phyloP scores from a whole-genome alignment of 2,797 vertebrate species.

The Aldrovandia affinis region DNA sequence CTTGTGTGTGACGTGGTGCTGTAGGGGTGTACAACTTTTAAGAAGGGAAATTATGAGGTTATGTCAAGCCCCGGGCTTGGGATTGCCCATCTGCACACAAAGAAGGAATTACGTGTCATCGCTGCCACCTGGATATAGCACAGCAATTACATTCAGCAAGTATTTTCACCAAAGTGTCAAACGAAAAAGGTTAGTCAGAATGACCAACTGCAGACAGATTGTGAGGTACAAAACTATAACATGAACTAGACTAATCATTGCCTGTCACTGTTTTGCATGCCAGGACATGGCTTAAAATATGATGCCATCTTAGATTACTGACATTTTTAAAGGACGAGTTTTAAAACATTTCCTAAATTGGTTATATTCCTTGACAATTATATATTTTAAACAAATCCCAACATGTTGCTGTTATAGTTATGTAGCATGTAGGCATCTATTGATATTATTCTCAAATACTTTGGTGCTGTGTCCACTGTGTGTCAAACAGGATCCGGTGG shows the following conservation, averaged over 20 bases:
- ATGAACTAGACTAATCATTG: neutral
- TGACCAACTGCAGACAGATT: neutral
- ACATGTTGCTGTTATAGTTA: neutral
- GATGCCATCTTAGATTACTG: slow-evolving; percentile 14
- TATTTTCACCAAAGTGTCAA: neutral
- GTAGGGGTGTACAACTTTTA: neutral
- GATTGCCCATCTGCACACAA: neutral
- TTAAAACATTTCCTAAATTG: neutral
- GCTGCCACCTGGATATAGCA: neutral
- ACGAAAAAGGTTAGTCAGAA: no score
- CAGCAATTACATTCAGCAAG: neutral
- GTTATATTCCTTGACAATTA: neutral
- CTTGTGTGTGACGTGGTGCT: neutral
- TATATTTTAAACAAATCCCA: neutral
- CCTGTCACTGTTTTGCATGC: neutral
- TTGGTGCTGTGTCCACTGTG: neutral
- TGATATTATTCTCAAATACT: neutral
- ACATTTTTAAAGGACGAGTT: neutral
- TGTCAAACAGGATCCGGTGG: neutral
- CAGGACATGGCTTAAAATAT: neutral
- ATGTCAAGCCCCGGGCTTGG: neutral
- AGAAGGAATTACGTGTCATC: neutral
- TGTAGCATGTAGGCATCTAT: neutral
- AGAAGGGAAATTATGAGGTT: neutral
- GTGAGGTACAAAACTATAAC: no score